Evolutionary conservation across 2,113 vertebrate species (phyloP).

Genomic region (Cololabis saira): DNA sequence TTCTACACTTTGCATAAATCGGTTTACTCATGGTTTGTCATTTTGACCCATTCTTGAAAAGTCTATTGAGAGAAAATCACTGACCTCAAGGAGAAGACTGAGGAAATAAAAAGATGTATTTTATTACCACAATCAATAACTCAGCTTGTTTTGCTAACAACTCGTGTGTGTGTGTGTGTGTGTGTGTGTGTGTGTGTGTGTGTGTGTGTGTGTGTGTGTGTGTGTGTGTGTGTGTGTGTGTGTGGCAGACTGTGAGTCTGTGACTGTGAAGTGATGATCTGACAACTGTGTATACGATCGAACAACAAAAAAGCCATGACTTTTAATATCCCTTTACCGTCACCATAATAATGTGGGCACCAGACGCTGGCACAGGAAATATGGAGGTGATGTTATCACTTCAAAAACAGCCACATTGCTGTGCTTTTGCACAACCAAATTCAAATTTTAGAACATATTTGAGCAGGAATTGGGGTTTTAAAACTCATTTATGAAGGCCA

Average conservation of each 20-base stretch:
- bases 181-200: slow-evolving; percentile 12
- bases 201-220: slow-evolving; percentile 18
- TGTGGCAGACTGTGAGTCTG: neutral
- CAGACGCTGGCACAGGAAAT: slow-evolving; percentile 70
- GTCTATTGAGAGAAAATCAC: neutral
- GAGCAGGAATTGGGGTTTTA: too few species aligned
- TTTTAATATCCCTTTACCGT: slow-evolving; percentile 80
- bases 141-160: slow-evolving; percentile 44
- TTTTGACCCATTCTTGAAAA: neutral
- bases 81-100: neutral
- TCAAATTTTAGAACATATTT: too few species aligned
- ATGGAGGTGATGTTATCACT: slow-evolving; percentile 66
- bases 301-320: slow-evolving; percentile 34
- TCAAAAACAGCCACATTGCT: slow-evolving; percentile 5
- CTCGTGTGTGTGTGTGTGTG: slow-evolving; percentile 11
- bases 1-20: too few species aligned
- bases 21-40: too few species aligned
- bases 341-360: slow-evolving; percentile 54
- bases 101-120: neutral
- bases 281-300: slow-evolving; percentile 40
- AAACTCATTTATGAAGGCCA: too few species aligned
- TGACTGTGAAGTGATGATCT: slow-evolving; percentile 28
- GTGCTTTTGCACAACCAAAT: neutral
- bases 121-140: slow-evolving; percentile 46
- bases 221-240: neutral